Conservation (phyloP, 2,113 vertebrate genomes). For the Labeo rohita region DNA sequence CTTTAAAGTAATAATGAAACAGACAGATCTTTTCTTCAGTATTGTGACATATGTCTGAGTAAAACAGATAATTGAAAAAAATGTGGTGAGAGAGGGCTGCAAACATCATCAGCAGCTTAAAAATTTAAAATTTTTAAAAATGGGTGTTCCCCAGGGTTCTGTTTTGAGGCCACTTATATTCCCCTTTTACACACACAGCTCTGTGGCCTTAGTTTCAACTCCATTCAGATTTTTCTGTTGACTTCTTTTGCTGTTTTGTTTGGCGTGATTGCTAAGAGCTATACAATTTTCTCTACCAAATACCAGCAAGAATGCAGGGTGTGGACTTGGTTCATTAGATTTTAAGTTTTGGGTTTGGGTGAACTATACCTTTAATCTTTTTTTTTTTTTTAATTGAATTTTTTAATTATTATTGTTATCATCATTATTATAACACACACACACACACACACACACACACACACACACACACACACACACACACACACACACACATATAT, state of each 20-base stretch:
- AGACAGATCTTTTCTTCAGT: background rate
- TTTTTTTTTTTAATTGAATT: no score
- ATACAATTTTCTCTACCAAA: background rate
- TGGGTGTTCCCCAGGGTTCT: background rate
- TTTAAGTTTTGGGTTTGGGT: background rate
- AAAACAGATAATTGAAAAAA: background rate
- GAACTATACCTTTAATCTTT: no score
- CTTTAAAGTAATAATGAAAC: background rate
- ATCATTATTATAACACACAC: no score
- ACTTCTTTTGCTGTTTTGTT: background rate
- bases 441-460: no score
- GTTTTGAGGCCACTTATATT: background rate
- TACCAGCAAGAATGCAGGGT: background rate
- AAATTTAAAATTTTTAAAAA: no score
- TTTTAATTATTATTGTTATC: no score
- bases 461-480: no score
- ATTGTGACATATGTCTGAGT: background rate
- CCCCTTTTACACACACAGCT: background rate
- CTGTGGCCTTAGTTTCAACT: no score
- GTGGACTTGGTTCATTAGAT: background rate
- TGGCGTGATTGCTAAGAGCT: background rate
- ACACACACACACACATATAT: no score
- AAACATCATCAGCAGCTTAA: background rate
- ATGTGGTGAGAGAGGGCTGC: background rate
- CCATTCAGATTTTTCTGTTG: background rate